phyloP scores from a whole-genome alignment of 2,113 vertebrate genomes.

The Cichladusa arquata region DNA sequence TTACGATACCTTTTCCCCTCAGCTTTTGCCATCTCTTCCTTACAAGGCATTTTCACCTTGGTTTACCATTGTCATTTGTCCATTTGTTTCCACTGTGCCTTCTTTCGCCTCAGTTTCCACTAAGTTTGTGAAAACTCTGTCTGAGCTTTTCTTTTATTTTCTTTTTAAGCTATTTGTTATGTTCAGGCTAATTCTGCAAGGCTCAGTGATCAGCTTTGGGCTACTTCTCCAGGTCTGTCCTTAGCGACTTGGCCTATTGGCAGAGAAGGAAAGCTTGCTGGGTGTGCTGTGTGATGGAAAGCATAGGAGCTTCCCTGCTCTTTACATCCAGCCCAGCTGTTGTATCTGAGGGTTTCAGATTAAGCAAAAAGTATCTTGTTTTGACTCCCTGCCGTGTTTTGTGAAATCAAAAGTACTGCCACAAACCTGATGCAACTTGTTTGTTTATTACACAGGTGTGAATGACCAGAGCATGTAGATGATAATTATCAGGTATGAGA shows the following conservation, averaged over 20 bases:
- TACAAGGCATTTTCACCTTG: not conserved
- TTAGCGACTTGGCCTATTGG: not conserved
- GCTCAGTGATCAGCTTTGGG: not conserved
- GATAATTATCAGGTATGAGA: conserved; percentile 23
- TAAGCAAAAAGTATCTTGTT: not conserved
- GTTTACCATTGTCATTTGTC: not conserved
- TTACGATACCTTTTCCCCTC: not conserved
- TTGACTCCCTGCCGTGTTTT: not conserved
- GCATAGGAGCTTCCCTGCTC: not conserved
- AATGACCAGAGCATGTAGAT: not conserved
- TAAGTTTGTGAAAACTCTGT: not conserved
- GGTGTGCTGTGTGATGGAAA: not conserved
- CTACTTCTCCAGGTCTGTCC: not conserved
- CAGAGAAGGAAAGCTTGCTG: not conserved
- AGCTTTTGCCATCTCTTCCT: not conserved
- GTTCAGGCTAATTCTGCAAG: not conserved
- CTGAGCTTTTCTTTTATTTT: not conserved
- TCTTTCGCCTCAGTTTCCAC: not conserved
- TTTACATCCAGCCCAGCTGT: not conserved
- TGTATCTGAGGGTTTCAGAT: not conserved
- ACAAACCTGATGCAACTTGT: conserved; percentile 51
- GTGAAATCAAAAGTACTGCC: conserved; percentile 33
- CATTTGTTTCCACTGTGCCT: not conserved
- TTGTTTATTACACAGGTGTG: conserved; percentile 30
- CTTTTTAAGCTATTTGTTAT: not conserved